These are phyloP conservation scores for Zaprionus africanus DNA, from an alignment of 1,140 invertebrate genomes.

Conservation along the genomic window DNA sequence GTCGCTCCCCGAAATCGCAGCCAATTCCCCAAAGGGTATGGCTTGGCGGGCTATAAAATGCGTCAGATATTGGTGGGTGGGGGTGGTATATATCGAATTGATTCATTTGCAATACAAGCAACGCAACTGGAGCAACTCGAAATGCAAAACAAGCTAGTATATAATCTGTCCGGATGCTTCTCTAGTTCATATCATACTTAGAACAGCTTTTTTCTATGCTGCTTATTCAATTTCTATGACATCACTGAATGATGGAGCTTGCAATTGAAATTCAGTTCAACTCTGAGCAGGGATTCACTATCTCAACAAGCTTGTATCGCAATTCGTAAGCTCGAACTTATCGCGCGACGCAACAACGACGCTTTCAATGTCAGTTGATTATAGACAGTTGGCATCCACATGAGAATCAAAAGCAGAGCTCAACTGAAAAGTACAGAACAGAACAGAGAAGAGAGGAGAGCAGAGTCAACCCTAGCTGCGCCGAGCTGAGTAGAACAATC, in stretches of 20 bases:
- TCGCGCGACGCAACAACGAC: constrained; percentile 12
- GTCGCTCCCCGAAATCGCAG: constrained; percentile 10
- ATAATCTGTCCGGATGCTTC: background rate
- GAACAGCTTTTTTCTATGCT: background rate
- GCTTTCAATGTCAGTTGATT: constrained; percentile 60
- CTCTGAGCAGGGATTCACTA: background rate
- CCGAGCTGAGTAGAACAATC: constrained; percentile 1
- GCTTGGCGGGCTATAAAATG: background rate
- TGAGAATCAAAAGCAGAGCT: constrained; percentile 23
- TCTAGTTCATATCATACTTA: constrained; percentile 13
- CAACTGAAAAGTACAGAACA: constrained; percentile 14
- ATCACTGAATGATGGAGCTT: constrained; percentile 18
- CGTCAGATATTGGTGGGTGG: constrained; percentile 12
- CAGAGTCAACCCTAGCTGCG: background rate
- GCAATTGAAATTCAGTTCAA: background rate
- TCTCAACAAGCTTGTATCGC: constrained; percentile 36
- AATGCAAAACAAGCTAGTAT: background rate
- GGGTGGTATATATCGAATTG: constrained; percentile 9
- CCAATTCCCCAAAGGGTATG: constrained; percentile 10
- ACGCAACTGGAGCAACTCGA: background rate
- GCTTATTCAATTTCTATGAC: constrained; percentile 8
- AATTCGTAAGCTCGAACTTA: constrained; percentile 44
- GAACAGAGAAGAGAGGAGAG: constrained; percentile 1
- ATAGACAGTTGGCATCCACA: constrained; percentile 32
- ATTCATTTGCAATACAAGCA: constrained; percentile 10